A percentile compares a stretch with the other conserved stretches of the same genome.
Evolutionary conservation across 2,113 vertebrate species (phyloP).

Genomic region (Sisor rabdophorus): DNA sequence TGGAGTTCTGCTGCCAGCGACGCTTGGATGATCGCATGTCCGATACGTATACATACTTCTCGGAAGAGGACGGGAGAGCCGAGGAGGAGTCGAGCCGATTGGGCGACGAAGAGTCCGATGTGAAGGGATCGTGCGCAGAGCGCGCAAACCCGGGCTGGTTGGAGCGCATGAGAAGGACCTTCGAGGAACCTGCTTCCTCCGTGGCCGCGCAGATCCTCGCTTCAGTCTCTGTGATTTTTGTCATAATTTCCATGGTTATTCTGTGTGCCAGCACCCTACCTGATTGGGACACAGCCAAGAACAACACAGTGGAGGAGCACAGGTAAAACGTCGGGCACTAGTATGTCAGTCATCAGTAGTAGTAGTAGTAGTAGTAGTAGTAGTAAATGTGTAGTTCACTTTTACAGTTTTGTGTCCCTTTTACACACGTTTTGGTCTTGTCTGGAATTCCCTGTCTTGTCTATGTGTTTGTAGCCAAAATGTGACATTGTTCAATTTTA

Average conservation of each 20-base stretch:
- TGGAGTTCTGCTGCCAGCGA: constrained; percentile 95
- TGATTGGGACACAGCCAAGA: constrained; percentile 93
- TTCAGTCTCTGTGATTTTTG: constrained; percentile 90
- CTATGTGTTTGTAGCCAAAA: constrained; percentile 5
- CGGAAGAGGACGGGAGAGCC: constrained; percentile 68
- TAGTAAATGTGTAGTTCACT: not conserved
- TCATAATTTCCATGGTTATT: constrained; percentile 95
- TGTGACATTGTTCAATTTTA: constrained; percentile 7
- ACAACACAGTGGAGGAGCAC: constrained; percentile 88
- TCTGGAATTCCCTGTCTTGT: constrained; percentile 6
- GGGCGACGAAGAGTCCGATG: constrained; percentile 38
- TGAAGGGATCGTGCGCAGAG: constrained; percentile 23
- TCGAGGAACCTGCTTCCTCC: constrained; percentile 95
- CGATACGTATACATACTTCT: constrained; percentile 82
- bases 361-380: too few species aligned
- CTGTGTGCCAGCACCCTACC: constrained; percentile 95
- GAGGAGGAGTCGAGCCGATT: constrained; percentile 57
- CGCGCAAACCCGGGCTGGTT: constrained; percentile 76
- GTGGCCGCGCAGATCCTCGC: constrained; percentile 89
- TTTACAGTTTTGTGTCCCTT: not conserved
- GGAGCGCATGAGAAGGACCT: constrained; percentile 86
- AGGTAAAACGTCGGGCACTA: constrained; percentile 76
- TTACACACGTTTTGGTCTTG: not conserved
- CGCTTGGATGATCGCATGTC: constrained; percentile 96
- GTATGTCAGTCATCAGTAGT: not conserved